Base-by-base conservation (phyloP, 2,888 invertebrate species). In the Pristionchus fissidentatus region DNA sequence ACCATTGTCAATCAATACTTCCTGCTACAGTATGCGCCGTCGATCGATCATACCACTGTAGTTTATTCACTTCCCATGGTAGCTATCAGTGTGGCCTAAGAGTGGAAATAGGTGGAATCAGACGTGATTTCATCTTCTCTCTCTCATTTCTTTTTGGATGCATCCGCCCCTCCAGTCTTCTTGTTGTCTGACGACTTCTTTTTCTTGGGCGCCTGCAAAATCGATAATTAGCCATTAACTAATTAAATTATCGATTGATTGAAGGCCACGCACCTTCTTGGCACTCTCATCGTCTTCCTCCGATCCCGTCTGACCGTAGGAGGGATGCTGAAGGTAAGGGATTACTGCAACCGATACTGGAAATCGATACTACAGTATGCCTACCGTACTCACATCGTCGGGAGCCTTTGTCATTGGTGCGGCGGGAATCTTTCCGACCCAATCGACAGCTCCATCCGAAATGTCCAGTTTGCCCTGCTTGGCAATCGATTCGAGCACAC, bases 41-140 rank as follows among this genome's bases (percentile, higher is more conserved):
- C n/a, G n/a, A n/a, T n/a, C n/a, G n/a, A n/a, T n/a, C n/a, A 66
- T 66, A 66, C 22, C 62, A 66, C 62, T 66, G 62, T 66, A 66
- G 62, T 66, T 66, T 66, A 66, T 66, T n/a, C 62, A 66, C 62
- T 66, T 66, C 38, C 22, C 62, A 22, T 66, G 35, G 62, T 66
- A 22, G 62, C 35, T 66, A 66, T 66, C 62, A 66, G 62, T 66
- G 62, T 19, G 35, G 22, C 38, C 62, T 19, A n/a, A 22, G 29
- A 5, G 62, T 22, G 38, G 62, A 66, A 66, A 66, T 66, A 66
- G 29, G 62, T 66, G 22, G 62, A 66, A 66, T 66, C 38, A 66
- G 62, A 38, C 22, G 62, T 22, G 62, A 22, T 35, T 66, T 38
- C 4, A 66, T 66, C 62, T 66, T 22, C 22, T 66, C 62, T 66